These are phyloP conservation scores for Myotis vivesi DNA, from an alignment of 2,797 vertebrate genomes.

Conservation along the genomic window DNA sequence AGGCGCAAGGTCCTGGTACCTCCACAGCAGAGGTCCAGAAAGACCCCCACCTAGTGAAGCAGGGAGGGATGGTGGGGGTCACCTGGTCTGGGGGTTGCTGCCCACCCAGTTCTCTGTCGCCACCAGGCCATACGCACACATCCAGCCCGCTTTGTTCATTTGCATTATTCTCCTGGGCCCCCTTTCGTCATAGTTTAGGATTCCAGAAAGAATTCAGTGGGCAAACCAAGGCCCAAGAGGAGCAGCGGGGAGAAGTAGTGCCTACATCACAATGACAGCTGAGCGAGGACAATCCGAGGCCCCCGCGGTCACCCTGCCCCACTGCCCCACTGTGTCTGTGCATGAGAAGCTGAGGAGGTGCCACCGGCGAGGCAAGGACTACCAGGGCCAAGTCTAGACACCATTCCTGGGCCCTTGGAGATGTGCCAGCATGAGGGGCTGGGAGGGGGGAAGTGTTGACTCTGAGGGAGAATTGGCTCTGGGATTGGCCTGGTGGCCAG, in stretches of 20 bases:
- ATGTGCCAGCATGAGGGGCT: neutral
- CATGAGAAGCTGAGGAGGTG: neutral
- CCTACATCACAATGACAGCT: neutral
- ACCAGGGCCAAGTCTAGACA: neutral
- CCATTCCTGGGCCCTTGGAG: neutral
- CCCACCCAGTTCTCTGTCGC: neutral
- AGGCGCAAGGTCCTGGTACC: neutral
- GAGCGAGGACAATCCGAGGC: neutral
- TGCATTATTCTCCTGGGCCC: neutral
- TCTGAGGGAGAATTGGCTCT: neutral
- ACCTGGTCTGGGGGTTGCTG: neutral
- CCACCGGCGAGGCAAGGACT: neutral
- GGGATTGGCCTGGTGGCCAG: neutral
- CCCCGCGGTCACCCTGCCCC: neutral
- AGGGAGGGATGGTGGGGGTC: neutral
- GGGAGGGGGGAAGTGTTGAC: neutral
- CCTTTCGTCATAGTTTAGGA: neutral
- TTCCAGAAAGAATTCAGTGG: neutral
- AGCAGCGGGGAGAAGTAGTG: neutral
- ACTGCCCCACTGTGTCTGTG: rapidly evolving
- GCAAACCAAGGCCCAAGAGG: neutral
- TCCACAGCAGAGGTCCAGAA: neutral
- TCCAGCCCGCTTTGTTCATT: neutral
- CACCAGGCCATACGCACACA: neutral
- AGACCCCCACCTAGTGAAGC: neutral